Evolutionary conservation across 2,113 vertebrate genomes (phyloP), one percentile per base, ranked within the genome.

Genomic region (Ochotona curzoniae): DNA sequence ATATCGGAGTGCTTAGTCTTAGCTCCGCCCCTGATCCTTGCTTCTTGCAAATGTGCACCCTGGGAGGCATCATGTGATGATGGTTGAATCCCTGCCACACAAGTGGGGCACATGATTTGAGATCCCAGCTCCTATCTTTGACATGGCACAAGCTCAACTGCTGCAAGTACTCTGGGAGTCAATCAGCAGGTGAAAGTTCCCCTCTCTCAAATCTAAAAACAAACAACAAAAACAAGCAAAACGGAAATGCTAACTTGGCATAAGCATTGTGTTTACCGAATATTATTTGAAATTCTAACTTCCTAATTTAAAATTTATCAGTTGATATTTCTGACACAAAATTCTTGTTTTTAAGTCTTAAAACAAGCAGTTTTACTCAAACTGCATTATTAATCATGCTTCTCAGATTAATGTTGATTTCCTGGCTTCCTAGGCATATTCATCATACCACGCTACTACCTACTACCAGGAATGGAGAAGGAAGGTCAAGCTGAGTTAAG

Each of bases 321-420:
- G 49, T 71, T 91, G 84, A 25, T 67, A 87, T 76, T 78, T 83
- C 89, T 87, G 9, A 87, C 21, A 74, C 60, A 78, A 94, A 86
- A 82, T 35, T 74, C 51, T 85, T 81, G 28, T 35, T 79, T 84
- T 75, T 32, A 28, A 85, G 32, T 23, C 25, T 15, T 78, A 32
- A 30, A 79, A 47, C 80, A 84, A 25, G 91, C 86, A 89, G 1
- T 4, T 70, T 71, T 79, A 73, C 14, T 87, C 90, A 51, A 80
- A 78, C 35, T 83, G 6, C 57, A 82, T 47, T 76, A 82, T 57
- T 89, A 94, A 80, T 69, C 30, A 87, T 69, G 54, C 54, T 91
- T 11, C 25, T 57, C 83, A 83, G 35, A 89, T n/a, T 61, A 94
- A 74, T 44, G 86, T 8, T 83, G 94, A 95, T 73, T 89, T 95